Conservation (phyloP, 2,888 invertebrate species). For the Gonocerus acuteangulatus region DNA sequence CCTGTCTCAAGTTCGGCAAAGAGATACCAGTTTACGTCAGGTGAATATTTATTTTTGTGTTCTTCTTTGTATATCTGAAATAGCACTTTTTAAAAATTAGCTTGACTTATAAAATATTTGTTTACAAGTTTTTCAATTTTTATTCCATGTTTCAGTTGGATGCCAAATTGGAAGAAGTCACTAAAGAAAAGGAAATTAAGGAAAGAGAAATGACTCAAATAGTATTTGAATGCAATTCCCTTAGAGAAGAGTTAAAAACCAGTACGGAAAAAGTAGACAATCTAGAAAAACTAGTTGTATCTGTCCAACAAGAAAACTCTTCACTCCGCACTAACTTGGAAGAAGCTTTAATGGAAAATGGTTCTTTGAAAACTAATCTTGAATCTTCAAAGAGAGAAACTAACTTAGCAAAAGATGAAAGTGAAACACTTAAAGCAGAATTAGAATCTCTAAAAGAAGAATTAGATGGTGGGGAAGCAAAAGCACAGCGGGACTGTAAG, state of each 20-base stretch:
- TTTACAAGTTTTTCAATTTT: too few relatives aligned
- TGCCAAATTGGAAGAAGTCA: constrained; percentile 22
- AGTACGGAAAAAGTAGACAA: constrained; percentile 6
- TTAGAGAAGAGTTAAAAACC: constrained; percentile 26
- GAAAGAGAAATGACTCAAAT: constrained; percentile 36
- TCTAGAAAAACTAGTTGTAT: constrained; percentile 13
- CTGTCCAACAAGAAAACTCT: constrained; percentile 19
- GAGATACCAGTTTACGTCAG: constrained; percentile 15
- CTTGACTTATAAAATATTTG: too few relatives aligned
- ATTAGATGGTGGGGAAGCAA: not conserved
- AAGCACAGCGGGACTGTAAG: not conserved
- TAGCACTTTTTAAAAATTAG: too few relatives aligned
- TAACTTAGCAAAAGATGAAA: constrained; percentile 39
- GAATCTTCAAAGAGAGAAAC: constrained; percentile 6
- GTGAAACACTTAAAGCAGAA: constrained; percentile 39
- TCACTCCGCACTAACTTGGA: not conserved
- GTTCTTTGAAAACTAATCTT: not conserved
- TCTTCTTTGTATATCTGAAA: too few relatives aligned
- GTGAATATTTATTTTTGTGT: constrained; percentile 38
- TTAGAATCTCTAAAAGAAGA: constrained; percentile 40
- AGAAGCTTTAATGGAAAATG: not conserved
- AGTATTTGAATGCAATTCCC: constrained; percentile 33
- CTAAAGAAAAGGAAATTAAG: constrained; percentile 29
- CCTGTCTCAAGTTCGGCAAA: constrained; percentile 8
- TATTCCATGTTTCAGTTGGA: constrained; percentile 4